phyloP scores from a whole-genome alignment of 2,113 vertebrate species.

The Xerus inauris region DNA sequence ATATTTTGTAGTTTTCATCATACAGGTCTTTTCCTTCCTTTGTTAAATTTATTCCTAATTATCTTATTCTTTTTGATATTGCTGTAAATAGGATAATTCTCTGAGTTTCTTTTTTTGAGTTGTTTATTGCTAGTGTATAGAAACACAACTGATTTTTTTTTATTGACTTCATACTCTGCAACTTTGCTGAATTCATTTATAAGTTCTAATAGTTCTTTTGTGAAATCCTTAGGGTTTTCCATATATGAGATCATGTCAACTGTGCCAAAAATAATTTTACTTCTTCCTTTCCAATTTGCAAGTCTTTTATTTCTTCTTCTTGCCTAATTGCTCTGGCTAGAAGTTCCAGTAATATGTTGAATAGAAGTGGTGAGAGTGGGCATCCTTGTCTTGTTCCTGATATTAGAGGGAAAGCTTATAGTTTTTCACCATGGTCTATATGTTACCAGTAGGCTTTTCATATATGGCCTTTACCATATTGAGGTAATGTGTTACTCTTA shows the following conservation, averaged over 20 bases:
- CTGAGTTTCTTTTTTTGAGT: background rate
- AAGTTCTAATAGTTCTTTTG: background rate
- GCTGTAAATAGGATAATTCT: background rate
- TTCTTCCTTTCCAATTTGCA: background rate
- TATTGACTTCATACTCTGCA: background rate
- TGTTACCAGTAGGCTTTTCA: background rate
- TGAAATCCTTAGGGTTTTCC: background rate
- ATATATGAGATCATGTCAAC: background rate
- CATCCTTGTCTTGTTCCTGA: background rate
- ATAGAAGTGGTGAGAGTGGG: background rate
- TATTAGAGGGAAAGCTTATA: background rate
- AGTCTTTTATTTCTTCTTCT: background rate
- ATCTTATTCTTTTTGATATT: background rate
- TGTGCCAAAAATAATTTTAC: background rate
- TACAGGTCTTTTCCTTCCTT: background rate
- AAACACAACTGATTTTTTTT: background rate
- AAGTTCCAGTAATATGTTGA: background rate
- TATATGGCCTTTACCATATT: background rate
- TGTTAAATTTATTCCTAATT: background rate
- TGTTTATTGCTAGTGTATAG: background rate
- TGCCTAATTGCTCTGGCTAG: background rate
- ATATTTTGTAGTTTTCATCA: background rate
- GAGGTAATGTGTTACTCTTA: background rate
- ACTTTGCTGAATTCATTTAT: background rate
- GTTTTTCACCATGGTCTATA: background rate